Percentiles rank a stretch among this genome's conserved stretches.
Evolutionary conservation across 2,113 vertebrate genomes (phyloP).

Genomic region (Ovibos moschatus): DNA sequence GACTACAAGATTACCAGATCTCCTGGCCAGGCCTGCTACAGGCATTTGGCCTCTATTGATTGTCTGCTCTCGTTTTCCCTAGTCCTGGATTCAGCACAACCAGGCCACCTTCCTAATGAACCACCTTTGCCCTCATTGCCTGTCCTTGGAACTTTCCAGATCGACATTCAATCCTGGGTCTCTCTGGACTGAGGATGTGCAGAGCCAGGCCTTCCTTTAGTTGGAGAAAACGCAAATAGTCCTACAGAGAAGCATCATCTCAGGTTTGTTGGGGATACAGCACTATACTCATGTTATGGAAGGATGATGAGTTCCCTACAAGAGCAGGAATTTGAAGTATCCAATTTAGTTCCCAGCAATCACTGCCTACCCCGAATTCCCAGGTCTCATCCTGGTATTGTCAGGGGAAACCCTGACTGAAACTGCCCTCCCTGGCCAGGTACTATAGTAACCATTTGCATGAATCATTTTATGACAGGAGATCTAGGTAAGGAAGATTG

Average conservation of each 20-base stretch:
- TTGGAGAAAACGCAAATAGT: not conserved
- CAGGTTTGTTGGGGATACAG: not conserved
- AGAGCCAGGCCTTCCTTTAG: not conserved
- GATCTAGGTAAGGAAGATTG: not conserved
- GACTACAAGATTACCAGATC: not conserved
- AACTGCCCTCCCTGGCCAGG: not conserved
- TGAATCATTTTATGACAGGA: not conserved
- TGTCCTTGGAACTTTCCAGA: not conserved
- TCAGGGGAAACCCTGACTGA: not conserved
- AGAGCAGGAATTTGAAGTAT: not conserved
- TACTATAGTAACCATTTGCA: not conserved
- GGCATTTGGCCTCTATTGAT: not conserved
- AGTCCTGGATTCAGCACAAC: not conserved
- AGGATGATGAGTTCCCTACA: fast-evolving
- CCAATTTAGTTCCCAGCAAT: not conserved
- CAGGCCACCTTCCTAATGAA: not conserved
- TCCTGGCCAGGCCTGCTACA: fast-evolving
- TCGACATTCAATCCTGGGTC: not conserved
- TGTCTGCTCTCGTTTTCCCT: not conserved
- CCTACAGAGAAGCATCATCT: not conserved
- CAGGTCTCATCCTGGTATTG: not conserved
- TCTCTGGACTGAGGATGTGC: not conserved
- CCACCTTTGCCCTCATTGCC: fast-evolving
- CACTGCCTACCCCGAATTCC: not conserved
- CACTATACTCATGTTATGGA: fast-evolving